Base-by-base conservation (phyloP, 1,140 invertebrate species). In the Tetragonula clypearis region DNA sequence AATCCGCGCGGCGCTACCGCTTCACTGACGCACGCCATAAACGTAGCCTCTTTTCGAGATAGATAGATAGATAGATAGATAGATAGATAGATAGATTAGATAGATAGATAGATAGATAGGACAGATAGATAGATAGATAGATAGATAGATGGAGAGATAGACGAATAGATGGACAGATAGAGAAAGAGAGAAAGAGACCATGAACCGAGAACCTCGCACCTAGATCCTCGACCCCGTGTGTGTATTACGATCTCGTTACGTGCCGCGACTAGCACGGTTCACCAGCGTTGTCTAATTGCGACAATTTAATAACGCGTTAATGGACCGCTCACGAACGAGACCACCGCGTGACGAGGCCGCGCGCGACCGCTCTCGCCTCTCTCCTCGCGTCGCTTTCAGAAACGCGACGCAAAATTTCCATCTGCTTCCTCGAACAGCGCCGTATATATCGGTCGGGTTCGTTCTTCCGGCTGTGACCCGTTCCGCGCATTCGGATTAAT, bases 241-340 rank as follows among this genome's bases (percentile, higher is more conserved):
- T 49, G 76, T 78, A 78, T 87, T 75, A 82, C 76, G 79, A 85
- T 89, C 81, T 56, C n/a, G 19, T 69, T 41, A 71, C 84, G 65
- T 41, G 88, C 86, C 84, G 80, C 88, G 85, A 26, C 76, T 69
- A 62, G 60, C 23, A 82, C 74, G 60, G 74, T 75, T 78, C 55
- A 75, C 69, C 68, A 69, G 79, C 88, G 85, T 87, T 89, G 87
- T 87, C 85, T 90, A 90, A 90, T 90, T 90, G 88, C 72, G 88
- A 62, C 88, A 90, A 90, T 89, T 90, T 87, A 90, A 90, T 90
- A 90, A 90, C 82, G 82, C 86, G 65, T 87, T 90, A 90, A 90
- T 89, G 79, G 83, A 85, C 76, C 65, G 62, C 77, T 66, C 60
- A 73, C 85, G 76, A 85, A 66, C 73, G 78, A 77, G 65, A 41